Evolutionary conservation across 2,113 vertebrate species (phyloP).

Genomic region (Notothenia coriiceps): DNA sequence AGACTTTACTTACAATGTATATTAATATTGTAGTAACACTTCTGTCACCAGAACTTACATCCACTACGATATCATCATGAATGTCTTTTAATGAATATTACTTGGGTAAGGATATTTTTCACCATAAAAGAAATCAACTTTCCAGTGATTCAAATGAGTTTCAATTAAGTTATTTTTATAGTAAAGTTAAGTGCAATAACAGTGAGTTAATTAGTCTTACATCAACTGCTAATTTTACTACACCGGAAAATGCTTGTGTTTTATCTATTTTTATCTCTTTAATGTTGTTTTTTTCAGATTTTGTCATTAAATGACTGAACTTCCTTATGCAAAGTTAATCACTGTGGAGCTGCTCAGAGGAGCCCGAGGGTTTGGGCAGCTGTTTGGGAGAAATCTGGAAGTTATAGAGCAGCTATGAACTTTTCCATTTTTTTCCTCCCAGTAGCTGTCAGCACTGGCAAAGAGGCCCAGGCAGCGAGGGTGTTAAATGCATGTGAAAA

Average conservation of each 20-base stretch:
- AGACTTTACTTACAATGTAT: not conserved
- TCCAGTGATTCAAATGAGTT: not conserved
- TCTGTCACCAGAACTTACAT: no score
- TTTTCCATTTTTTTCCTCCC: conserved; percentile 16
- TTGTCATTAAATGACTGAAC: not conserved
- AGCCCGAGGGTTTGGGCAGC: conserved; percentile 2
- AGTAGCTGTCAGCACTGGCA: conserved; percentile 51
- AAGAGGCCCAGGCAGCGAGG: conserved; percentile 16
- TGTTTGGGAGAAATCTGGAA: conserved; percentile 16
- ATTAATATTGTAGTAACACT: not conserved
- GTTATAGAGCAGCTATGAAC: conserved; percentile 8
- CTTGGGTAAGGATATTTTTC: not conserved
- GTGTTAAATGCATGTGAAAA: conserved; percentile 47
- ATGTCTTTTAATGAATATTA: not conserved
- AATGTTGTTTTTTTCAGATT: not conserved
- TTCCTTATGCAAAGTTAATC: not conserved
- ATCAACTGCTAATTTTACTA: no score
- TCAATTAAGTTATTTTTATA: not conserved
- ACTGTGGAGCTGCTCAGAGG: not conserved
- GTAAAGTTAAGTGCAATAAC: not conserved
- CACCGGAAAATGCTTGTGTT: no score
- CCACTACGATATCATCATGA: not conserved
- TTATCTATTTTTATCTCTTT: not conserved
- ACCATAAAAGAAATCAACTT: not conserved
- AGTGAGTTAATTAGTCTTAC: not conserved